Conservation (phyloP, 2,113 vertebrate genomes). For the Oncorhynchus keta region DNA sequence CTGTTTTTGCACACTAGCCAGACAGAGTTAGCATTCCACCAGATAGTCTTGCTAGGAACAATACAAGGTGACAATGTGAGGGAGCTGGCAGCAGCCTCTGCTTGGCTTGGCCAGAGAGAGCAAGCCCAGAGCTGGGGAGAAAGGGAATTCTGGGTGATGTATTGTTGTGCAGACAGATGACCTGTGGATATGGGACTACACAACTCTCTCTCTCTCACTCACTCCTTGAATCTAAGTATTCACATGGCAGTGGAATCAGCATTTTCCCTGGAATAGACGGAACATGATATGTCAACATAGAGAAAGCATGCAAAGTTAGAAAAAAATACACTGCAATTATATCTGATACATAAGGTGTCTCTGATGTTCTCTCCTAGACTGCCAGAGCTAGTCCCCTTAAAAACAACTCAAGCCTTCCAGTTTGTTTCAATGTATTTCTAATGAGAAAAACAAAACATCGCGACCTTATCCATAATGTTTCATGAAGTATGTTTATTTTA, state of each 20-base stretch:
- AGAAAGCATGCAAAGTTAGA: slow-evolving; percentile 4
- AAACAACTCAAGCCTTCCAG: background rate
- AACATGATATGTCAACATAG: slow-evolving; percentile 8
- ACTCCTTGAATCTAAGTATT: background rate
- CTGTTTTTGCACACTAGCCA: background rate
- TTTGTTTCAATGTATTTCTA: background rate
- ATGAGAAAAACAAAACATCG: background rate
- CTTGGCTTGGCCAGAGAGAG: slow-evolving; percentile 24
- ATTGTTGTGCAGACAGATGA: slow-evolving; percentile 39
- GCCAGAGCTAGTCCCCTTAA: slow-evolving; percentile 14
- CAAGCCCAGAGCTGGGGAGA: background rate
- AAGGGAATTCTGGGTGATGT: slow-evolving; percentile 26
- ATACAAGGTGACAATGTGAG: slow-evolving; percentile 22
- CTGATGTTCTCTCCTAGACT: slow-evolving; percentile 24
- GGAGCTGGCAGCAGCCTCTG: slow-evolving; percentile 12
- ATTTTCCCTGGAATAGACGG: slow-evolving; percentile 19
- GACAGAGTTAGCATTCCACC: slow-evolving; percentile 12
- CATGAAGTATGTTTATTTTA: background rate
- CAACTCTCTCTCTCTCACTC: background rate
- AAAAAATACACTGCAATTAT: slow-evolving; percentile 17
- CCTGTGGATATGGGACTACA: slow-evolving; percentile 22
- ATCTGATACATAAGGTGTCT: slow-evolving; percentile 12
- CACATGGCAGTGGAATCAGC: background rate
- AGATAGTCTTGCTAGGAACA: slow-evolving; percentile 7
- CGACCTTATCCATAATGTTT: background rate